Percentiles rank a stretch among this genome's conserved stretches.
Conservation (phyloP, 2,113 vertebrate species). For the Sphaerodactylus townsendi region DNA sequence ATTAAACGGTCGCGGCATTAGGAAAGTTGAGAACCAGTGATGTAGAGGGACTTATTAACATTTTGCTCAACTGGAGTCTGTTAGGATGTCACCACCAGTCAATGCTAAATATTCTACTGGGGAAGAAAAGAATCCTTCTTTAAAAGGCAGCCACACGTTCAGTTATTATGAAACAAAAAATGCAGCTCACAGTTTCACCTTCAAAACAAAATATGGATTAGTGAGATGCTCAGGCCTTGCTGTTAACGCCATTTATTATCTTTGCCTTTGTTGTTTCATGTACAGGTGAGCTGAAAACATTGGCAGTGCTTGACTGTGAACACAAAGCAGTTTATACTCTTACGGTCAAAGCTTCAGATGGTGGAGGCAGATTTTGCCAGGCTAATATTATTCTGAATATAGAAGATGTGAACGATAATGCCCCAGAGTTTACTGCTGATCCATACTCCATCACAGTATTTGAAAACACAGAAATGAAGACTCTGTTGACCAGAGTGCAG, state of each 20-base stretch:
- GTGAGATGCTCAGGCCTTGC: not conserved
- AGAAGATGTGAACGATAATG: constrained; percentile 94
- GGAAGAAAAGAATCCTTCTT: not conserved
- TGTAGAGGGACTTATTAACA: not conserved
- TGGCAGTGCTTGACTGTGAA: constrained; percentile 85
- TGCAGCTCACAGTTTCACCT: not conserved
- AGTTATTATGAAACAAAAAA: not conserved
- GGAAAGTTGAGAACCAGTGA: no score
- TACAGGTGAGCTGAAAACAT: constrained; percentile 92
- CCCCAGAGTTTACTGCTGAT: constrained; percentile 86
- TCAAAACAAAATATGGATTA: not conserved
- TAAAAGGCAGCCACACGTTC: not conserved
- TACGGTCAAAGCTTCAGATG: constrained; percentile 85
- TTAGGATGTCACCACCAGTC: not conserved
- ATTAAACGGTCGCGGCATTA: no score
- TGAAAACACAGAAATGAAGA: constrained; percentile 92
- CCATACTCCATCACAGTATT: constrained; percentile 89
- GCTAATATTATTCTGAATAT: constrained; percentile 81
- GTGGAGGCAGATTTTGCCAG: constrained; percentile 90
- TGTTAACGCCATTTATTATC: not conserved
- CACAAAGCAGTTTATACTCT: constrained; percentile 82
- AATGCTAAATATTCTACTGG: not conserved
- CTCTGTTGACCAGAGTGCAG: constrained; percentile 86
- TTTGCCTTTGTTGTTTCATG: not conserved
- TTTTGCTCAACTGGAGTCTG: not conserved